A percentile compares a stretch with the other conserved stretches of the same genome.
phyloP scores from a whole-genome alignment of 2,888 invertebrate genomes.

The Microchrysa polita region DNA sequence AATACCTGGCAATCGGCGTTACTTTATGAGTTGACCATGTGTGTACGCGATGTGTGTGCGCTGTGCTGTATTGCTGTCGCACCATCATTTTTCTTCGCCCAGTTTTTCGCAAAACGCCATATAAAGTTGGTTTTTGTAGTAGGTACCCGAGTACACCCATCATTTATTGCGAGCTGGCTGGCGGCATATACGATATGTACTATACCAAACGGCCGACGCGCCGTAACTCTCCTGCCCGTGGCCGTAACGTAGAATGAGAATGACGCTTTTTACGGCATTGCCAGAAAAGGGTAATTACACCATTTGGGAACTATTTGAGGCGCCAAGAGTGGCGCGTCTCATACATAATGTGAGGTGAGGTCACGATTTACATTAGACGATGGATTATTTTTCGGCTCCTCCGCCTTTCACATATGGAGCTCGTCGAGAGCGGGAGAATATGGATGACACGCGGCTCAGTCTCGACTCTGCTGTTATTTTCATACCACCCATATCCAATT shows the following conservation, averaged over 20 bases:
- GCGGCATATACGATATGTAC: background rate
- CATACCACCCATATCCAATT: background rate
- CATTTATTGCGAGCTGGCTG: constrained; percentile 24
- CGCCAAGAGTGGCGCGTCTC: constrained; percentile 37
- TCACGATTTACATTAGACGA: constrained; percentile 35
- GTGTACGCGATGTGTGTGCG: constrained; percentile 21
- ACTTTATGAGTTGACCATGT: constrained; percentile 18
- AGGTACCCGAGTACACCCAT: background rate
- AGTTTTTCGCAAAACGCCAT: constrained; percentile 27
- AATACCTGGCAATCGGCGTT: background rate
- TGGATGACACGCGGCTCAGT: background rate
- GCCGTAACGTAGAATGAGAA: background rate
- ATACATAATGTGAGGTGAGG: constrained; percentile 40
- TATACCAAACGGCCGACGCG: no score
- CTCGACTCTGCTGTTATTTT: background rate
- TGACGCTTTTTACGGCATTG: constrained; percentile 39
- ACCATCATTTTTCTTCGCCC: background rate
- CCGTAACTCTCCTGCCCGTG: no score
- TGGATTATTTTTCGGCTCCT: constrained; percentile 20
- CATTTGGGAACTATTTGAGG: constrained; percentile 32
- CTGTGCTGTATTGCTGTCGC: background rate
- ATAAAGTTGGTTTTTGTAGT: constrained; percentile 41
- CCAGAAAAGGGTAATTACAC: constrained; percentile 41
- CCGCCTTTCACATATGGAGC: background rate
- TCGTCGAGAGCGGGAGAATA: no score